A percentile compares a stretch with the other conserved stretches of the same genome.
Conservation (phyloP, 2,888 invertebrate genomes). For the Harpalus rufipes region DNA sequence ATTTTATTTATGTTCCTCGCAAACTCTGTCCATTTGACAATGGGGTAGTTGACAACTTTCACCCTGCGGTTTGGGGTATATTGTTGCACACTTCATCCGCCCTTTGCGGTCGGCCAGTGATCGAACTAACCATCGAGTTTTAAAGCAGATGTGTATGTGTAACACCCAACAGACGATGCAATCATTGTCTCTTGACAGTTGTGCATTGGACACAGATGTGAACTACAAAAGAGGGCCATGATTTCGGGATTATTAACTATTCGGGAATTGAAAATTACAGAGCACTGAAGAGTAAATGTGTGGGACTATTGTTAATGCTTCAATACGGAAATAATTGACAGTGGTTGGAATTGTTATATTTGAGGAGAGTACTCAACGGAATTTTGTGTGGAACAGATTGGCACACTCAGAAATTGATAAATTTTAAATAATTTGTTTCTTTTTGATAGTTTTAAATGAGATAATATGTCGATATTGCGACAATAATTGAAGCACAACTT, state of each 20-base stretch:
- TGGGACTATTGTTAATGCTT: neutral
- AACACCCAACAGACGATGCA: neutral
- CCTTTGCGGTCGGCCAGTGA: neutral
- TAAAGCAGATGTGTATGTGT: neutral
- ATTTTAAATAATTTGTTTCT: too few relatives aligned
- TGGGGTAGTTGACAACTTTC: neutral
- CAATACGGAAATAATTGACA: neutral
- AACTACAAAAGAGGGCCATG: neutral
- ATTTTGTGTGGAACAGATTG: neutral
- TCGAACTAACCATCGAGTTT: neutral
- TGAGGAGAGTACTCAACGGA: neutral
- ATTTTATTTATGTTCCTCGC: neutral
- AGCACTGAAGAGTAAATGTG: neutral
- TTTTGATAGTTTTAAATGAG: too few relatives aligned
- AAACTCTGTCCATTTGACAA: neutral
- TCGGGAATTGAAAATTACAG: neutral
- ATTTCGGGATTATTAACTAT: neutral
- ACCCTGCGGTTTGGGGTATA: neutral
- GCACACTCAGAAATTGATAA: neutral
- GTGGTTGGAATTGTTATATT: neutral
- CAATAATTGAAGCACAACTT: too few relatives aligned
- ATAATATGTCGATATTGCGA: too few relatives aligned
- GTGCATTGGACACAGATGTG: neutral
- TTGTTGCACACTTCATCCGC: constrained; percentile 1
- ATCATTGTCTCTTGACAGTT: neutral